Evolutionary conservation across 2,888 invertebrate species (phyloP).

Genomic region (Lysandra bellargus): DNA sequence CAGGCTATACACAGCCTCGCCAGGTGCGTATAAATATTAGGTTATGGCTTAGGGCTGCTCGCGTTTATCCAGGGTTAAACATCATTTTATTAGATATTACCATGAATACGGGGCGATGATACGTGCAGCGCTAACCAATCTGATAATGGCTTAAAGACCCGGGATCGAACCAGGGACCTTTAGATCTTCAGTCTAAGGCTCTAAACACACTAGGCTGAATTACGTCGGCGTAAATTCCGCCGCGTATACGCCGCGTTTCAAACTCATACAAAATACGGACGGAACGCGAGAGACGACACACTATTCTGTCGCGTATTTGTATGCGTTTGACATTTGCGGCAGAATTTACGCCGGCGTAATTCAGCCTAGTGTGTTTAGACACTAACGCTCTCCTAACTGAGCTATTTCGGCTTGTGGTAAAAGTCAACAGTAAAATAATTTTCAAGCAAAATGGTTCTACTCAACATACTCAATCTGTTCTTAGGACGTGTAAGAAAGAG

Average conservation of each 20-base stretch:
- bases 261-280: no score
- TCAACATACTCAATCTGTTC: background rate
- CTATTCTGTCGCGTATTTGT: no score
- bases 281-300: no score
- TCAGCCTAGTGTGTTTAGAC: no score
- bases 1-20: conserved; percentile 62
- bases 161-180: conserved; percentile 86
- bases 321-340: no score
- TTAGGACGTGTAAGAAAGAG: conserved; percentile 50
- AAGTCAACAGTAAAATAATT: background rate
- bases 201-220: conserved; percentile 36
- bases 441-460: background rate
- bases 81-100: no score
- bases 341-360: no score
- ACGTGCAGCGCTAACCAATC: background rate
- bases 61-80: no score
- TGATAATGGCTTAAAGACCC: conserved; percentile 49
- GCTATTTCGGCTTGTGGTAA: conserved; percentile 52
- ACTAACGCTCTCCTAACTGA: conserved; percentile 72
- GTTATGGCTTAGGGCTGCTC: no score
- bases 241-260: no score
- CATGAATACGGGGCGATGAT: no score
- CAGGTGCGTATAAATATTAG: conserved; percentile 46
- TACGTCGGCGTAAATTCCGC: no score
- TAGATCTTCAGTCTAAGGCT: conserved; percentile 85